Evolutionary conservation across 2,888 invertebrate genomes (phyloP).

Genomic region (Drosophila mayaguana): DNA sequence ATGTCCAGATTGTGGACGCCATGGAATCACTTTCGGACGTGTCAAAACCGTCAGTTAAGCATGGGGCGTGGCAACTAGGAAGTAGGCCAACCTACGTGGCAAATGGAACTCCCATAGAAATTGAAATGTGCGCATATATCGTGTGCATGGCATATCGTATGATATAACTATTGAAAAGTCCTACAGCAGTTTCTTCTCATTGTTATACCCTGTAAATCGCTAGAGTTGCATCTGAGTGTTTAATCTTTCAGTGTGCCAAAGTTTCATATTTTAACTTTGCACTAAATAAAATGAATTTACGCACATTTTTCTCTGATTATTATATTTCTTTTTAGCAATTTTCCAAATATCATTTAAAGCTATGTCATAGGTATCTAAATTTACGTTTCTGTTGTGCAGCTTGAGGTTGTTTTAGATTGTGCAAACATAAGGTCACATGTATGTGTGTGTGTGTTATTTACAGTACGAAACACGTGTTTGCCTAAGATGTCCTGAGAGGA

Average conservation of each 20-base stretch:
- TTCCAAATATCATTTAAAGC: neutral
- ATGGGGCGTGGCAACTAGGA: conserved; percentile 32
- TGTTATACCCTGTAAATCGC: conserved; percentile 23
- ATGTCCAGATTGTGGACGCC: conserved; percentile 45
- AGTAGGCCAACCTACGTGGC: conserved; percentile 59
- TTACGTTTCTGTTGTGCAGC: neutral
- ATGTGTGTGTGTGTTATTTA: conserved; percentile 14
- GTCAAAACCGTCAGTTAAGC: conserved; percentile 42
- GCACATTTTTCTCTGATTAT: neutral
- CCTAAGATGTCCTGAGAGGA: conserved; percentile 50
- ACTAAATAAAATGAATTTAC: too few species aligned
- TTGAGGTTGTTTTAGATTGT: conserved; percentile 19
- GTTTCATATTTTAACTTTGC: too few species aligned
- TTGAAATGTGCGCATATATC: conserved; percentile 37
- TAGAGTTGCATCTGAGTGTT: too few species aligned
- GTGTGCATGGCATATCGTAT: neutral
- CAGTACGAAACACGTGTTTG: conserved; percentile 73
- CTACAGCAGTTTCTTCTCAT: conserved; percentile 7
- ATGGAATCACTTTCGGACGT: conserved; percentile 65
- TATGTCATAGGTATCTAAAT: conserved; percentile 7
- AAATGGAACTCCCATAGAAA: conserved; percentile 59
- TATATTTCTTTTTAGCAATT: neutral
- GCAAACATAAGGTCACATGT: conserved; percentile 52
- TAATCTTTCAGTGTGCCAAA: too few species aligned
- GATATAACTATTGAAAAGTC: conserved; percentile 23